Evolutionary conservation across 2,888 invertebrate species (phyloP), one percentile per base, ranked within the genome.

Genomic region (Drosophila stalkeri): DNA sequence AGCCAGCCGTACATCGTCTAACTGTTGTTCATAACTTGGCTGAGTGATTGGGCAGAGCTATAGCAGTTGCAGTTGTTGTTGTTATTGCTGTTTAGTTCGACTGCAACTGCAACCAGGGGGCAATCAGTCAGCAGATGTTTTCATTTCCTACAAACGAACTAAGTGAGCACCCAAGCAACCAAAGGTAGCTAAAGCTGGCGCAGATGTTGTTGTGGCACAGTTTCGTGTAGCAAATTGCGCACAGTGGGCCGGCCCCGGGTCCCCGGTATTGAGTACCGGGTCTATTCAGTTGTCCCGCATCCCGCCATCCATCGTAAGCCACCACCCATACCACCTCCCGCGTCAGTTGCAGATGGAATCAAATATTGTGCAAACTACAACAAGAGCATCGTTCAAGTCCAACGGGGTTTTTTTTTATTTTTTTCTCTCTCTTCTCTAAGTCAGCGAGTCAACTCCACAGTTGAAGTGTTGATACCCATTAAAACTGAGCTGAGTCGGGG

Each of bases 111-210:
- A 51, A 85, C 87, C 86, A 87, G 87, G 82, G 89, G 89, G 87
- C 86, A 89, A 85, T 87, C 89, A 89, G 89, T 85, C 89, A 87
- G 90, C 89, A 87, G 87, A 87, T 87, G 89, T 87, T 89, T 87
- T 87, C 89, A 89, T 89, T 87, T 89, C 88, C 89, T 87, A 89
- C 87, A 78, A 72, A 66, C 81, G 59, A 75, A 76, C 81, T 69
- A 75, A 78, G 78, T 78, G 72, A 75, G 78, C 77, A 75, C 74
- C 77, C 43, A 54, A 52, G 64, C 62, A 68, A 49, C 73, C 72
- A 77, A 83, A 78, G 82, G 82, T 85, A 84, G 80, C 84, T 67
- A 72, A 80, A 75, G 37, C 46, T 46, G 56, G 72, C 82, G 86
- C 86, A 83, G 88, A 88, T 85, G 85, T 87, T 86, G 74, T 66